Evolutionary conservation across 2,113 vertebrate genomes (phyloP).

Genomic region (Macrotis lagotis): DNA sequence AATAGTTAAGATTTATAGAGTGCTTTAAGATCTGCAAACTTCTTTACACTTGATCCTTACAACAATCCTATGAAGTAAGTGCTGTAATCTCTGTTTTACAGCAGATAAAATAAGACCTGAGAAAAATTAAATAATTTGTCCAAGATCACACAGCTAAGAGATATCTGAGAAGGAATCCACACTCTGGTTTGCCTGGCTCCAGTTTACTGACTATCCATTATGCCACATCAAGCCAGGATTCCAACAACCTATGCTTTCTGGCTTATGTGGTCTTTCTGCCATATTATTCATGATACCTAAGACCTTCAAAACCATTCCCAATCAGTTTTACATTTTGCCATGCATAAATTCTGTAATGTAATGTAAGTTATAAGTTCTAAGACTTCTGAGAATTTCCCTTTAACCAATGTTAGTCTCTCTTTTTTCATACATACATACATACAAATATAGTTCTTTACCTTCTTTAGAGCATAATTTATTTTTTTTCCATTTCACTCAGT

Average conservation of each 20-base stretch:
- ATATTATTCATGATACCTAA: not conserved
- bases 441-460: not conserved
- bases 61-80: not conserved
- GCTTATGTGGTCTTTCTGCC: not conserved
- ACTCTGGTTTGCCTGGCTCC: not conserved
- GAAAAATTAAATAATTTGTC: not conserved
- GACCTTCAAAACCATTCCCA: not conserved
- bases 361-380: conserved; percentile 5
- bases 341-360: not conserved
- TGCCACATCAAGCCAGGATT: not conserved
- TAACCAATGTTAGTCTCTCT: not conserved
- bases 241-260: not conserved
- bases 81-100: not conserved
- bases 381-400: conserved; percentile 8
- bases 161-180: not conserved
- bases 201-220: not conserved
- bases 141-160: not conserved
- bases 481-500: not conserved
- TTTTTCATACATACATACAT: not conserved
- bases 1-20: not conserved
- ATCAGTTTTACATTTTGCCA: not conserved
- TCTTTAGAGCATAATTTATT: not conserved
- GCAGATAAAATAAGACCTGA: not conserved
- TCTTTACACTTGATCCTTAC: not conserved
- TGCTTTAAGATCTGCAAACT: not conserved